Evolutionary conservation across 2,888 invertebrate species (phyloP).

Genomic region (Dyspetes luteomarginatus): DNA sequence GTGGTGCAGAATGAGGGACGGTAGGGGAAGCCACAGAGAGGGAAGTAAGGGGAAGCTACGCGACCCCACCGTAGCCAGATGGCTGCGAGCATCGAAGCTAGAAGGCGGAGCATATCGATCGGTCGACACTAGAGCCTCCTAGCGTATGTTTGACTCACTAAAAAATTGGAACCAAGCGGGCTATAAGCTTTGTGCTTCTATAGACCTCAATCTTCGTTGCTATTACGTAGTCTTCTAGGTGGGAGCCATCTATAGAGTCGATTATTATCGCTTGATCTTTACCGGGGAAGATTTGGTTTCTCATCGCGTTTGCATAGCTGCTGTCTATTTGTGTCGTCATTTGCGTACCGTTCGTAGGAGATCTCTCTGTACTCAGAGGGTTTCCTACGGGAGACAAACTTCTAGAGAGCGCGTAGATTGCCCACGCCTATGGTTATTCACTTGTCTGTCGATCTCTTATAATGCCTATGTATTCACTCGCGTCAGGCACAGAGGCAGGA

Average conservation of each 20-base stretch:
- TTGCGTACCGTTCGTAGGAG: neutral
- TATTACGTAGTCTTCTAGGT: constrained; percentile 26
- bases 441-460: neutral
- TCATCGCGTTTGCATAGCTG: constrained; percentile 20
- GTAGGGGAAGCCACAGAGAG: no score
- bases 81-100: no score
- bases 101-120: no score
- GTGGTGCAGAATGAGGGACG: no score
- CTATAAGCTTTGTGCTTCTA: no score
- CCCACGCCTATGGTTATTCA: neutral
- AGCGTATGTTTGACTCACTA: no score
- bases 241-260: constrained; percentile 18
- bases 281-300: neutral
- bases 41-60: no score
- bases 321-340: neutral
- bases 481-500: constrained; percentile 19
- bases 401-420: neutral
- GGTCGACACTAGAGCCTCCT: no score
- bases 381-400: neutral
- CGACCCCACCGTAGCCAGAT: no score
- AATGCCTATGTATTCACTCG: neutral
- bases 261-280: constrained; percentile 55
- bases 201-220: no score
- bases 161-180: no score
- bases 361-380: constrained; percentile 35